phyloP scores from a whole-genome alignment of 2,113 vertebrate genomes.

The Dasyprocta punctata region DNA sequence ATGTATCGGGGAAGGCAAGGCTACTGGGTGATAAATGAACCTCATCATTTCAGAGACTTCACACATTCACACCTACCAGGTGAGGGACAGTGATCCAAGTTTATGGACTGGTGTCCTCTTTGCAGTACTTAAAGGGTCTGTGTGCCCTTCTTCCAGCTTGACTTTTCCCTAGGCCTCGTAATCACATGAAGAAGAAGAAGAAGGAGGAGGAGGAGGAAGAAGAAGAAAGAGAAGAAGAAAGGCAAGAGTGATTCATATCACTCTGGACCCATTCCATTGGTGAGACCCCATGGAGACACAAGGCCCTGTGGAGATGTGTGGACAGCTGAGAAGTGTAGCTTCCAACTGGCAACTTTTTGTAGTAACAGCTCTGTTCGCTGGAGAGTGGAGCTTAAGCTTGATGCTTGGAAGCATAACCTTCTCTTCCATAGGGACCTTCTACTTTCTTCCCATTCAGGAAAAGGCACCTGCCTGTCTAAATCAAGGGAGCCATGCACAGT shows the following conservation, averaged over 20 bases:
- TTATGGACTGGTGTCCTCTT: not conserved
- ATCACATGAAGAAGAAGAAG: not conserved
- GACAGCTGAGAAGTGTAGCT: not conserved
- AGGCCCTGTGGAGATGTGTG: not conserved
- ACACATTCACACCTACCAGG: not conserved
- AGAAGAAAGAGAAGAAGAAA: not conserved
- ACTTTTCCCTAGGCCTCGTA: not conserved
- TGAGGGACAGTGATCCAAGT: not conserved
- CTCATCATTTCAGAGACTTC: not conserved
- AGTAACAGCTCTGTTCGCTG: rapidly evolving
- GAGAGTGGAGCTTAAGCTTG: not conserved
- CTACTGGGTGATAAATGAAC: not conserved
- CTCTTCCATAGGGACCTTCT: not conserved
- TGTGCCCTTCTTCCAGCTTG: not conserved
- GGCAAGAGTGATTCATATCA: not conserved
- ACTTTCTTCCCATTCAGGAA: not conserved
- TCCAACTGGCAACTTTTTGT: not conserved
- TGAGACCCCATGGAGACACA: not conserved
- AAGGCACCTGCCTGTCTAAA: not conserved
- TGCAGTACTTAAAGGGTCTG: not conserved
- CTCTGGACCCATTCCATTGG: not conserved
- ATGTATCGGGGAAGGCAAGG: not conserved
- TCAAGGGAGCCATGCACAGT: not conserved
- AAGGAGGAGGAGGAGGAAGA: not conserved
- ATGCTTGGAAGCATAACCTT: not conserved